phyloP scores from a whole-genome alignment of 2,797 vertebrate genomes.

The Leuciscus waleckii region DNA sequence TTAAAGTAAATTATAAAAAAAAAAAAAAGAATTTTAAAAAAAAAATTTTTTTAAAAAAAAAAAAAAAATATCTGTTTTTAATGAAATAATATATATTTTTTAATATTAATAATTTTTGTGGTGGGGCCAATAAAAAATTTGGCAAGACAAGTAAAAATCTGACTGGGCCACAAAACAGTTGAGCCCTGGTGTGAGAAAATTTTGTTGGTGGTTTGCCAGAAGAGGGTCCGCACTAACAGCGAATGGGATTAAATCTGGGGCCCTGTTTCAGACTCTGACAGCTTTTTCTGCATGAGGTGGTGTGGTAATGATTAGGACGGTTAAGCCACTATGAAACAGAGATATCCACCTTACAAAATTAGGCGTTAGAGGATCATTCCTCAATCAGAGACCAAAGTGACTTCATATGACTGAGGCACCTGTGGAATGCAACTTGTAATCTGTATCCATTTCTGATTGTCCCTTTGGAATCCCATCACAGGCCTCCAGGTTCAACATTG shows the following conservation, averaged over 20 bases:
- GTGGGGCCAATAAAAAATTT: background rate
- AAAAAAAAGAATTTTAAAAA: too few relatives aligned
- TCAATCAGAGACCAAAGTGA: conserved; percentile 80
- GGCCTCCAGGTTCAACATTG: conserved; percentile 56
- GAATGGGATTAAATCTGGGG: conserved; percentile 58
- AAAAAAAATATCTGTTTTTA: background rate
- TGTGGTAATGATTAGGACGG: conserved; percentile 80
- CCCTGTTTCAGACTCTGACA: conserved; percentile 65
- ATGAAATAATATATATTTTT: background rate
- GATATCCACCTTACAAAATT: conserved; percentile 72
- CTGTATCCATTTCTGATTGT: conserved; percentile 76
- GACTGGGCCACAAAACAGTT: background rate
- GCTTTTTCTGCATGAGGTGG: conserved; percentile 68
- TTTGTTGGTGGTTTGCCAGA: conserved; percentile 63
- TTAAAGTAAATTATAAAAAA: too few relatives aligned
- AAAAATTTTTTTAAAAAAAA: too few relatives aligned
- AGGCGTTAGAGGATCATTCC: conserved; percentile 75
- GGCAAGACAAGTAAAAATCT: background rate
- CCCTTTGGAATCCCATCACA: conserved; percentile 65
- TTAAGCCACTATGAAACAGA: conserved; percentile 78
- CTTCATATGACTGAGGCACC: conserved; percentile 76
- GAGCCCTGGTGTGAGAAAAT: conserved; percentile 59
- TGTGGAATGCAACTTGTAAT: conserved; percentile 79
- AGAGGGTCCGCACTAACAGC: conserved; percentile 62
- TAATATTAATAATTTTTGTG: background rate